Evolutionary conservation across 2,797 vertebrate genomes (phyloP), one percentile per base, ranked within the genome.

Genomic region (Tragopan temminckii): DNA sequence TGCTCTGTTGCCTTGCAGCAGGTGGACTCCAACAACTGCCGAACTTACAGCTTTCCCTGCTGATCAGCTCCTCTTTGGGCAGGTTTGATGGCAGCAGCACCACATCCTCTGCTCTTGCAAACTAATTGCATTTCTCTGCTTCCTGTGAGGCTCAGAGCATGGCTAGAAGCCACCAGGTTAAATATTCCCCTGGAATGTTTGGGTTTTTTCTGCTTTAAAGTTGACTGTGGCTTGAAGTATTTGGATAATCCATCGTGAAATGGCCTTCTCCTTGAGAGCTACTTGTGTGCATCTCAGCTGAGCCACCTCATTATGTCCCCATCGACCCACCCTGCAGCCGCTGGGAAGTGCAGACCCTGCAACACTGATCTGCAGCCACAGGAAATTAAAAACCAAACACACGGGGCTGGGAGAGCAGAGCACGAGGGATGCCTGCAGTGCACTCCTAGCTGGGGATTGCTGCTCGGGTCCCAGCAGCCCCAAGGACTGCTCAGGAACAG

Each of bases 301-400:
- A 40, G 84, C n/a, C 1, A 17, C 42, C 36, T 46, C 2, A 0
- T 5, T 7, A n/a, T 42, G 35, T 57, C 18, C 31, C 27, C 11
- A 4, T 35, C 17, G 43, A 1, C 46, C 55, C 5, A 38, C 13
- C 42, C 36, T 21, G 1, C 1, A 7, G 62, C 2, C 8, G 5
- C 42, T 86, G 63, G 74, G 80, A 84, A 93, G n/a, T 4, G 1
- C 20, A 2, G 0, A 62, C 81, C 89, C 87, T 89, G 79, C 61
- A 4, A 4, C 6, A 21, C 20, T 35, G 55, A 75, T 87, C 46
- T 0, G 1, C 17, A 76, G 61, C 43, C 62, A 33, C 95, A 96
- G 95, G 93, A 96, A 96, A 94, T 94, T 93, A 94, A 95, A 95
- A 92, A 89, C 57, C 72, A 57, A 16, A 67, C 46, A 76, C 0